Conservation (phyloP, 2,888 invertebrate genomes). For the Cephus pygmeus region DNA sequence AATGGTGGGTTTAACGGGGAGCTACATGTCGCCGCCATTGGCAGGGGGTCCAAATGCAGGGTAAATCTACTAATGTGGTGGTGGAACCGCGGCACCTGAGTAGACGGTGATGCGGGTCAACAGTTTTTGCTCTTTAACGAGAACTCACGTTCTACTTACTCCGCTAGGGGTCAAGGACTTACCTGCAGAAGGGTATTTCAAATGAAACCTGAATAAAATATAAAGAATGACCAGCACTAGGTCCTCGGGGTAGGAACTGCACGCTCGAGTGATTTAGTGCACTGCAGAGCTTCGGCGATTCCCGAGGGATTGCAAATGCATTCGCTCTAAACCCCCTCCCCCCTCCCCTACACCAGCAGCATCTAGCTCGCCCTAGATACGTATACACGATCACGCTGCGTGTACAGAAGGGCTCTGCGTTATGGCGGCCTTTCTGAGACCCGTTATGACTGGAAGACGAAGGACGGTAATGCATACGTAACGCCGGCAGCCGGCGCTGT, state of each 20-base stretch:
- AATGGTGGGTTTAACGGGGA: no score
- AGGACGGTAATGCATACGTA: slow-evolving; percentile 1
- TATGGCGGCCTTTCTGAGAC: no score
- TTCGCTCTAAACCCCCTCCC: slow-evolving; percentile 8
- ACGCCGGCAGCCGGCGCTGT: not conserved
- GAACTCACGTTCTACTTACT: no score
- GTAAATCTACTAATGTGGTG: no score
- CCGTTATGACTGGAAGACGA: not conserved
- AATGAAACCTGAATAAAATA: slow-evolving; percentile 54
- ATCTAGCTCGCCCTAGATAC: not conserved
- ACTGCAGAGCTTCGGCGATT: slow-evolving; percentile 34
- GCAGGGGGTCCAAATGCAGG: no score
- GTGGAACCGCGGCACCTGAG: no score
- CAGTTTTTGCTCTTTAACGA: no score
- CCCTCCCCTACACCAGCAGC: not conserved
- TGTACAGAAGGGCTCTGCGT: no score
- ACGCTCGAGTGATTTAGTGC: slow-evolving; percentile 43
- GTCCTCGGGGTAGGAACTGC: slow-evolving; percentile 25
- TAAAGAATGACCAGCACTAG: slow-evolving; percentile 37
- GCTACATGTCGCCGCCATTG: no score
- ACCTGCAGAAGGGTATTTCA: slow-evolving; percentile 16
- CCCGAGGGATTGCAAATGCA: slow-evolving; percentile 34
- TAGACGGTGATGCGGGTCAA: no score
- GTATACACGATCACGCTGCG: no score
- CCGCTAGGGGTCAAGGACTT: no score